Percentiles rank a stretch among this genome's conserved stretches.
Evolutionary conservation across 2,797 vertebrate species (phyloP).

Genomic region (Otus scops): DNA sequence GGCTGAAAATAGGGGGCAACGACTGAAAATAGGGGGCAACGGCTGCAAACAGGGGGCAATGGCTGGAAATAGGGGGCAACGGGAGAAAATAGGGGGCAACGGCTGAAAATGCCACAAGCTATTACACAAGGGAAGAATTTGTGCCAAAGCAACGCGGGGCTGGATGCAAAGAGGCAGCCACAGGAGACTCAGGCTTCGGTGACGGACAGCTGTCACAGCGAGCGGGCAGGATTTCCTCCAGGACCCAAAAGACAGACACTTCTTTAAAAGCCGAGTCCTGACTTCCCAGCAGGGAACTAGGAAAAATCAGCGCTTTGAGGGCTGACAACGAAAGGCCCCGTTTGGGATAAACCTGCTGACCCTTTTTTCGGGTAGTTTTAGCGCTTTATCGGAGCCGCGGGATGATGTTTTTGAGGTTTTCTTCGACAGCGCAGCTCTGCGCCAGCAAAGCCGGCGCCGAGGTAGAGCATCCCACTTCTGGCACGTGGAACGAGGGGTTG

Average conservation of each 20-base stretch:
- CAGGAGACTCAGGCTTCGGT: rapidly evolving
- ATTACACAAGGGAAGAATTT: background rate
- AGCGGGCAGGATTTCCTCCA: background rate
- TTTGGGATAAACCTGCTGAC: background rate
- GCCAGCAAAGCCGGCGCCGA: too few species aligned
- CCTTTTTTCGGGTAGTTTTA: background rate
- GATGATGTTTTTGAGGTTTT: background rate
- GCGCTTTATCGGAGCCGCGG: background rate
- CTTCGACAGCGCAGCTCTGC: background rate
- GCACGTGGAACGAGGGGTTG: background rate
- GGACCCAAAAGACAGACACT: background rate
- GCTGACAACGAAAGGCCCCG: background rate
- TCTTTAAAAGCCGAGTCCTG: background rate
- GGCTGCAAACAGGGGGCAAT: too few species aligned
- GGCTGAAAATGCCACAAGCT: background rate
- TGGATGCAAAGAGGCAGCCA: background rate
- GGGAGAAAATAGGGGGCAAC: too few species aligned
- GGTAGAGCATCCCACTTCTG: background rate
- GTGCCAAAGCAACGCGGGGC: rapidly evolving
- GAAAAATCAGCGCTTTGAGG: background rate
- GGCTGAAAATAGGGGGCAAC: background rate
- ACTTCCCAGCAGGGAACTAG: background rate
- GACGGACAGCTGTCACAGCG: background rate
- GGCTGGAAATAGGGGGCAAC: too few species aligned
- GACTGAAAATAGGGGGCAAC: too few species aligned